phyloP scores from a whole-genome alignment of 2,113 vertebrate genomes.

The Halcyon malimbica region DNA sequence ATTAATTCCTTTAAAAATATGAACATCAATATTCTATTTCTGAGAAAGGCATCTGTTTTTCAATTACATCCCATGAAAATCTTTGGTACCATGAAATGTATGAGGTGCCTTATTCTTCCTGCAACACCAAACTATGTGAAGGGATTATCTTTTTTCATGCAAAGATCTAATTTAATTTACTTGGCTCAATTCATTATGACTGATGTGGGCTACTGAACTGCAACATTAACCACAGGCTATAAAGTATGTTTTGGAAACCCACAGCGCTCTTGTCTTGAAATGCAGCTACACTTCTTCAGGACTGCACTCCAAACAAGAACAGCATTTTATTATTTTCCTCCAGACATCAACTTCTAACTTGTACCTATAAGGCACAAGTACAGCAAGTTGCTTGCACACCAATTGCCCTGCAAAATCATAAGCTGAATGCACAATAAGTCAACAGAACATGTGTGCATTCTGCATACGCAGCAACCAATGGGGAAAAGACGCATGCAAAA shows the following conservation, averaged over 20 bases:
- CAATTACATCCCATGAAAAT: conserved; percentile 37
- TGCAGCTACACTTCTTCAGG: neutral
- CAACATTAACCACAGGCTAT: neutral
- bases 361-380: neutral
- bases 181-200: conserved; percentile 40
- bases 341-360: neutral
- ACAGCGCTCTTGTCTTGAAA: neutral
- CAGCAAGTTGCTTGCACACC: neutral
- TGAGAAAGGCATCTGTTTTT: conserved; percentile 53
- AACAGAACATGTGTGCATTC: neutral
- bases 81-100: conserved; percentile 46
- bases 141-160: conserved; percentile 44
- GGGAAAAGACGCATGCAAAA: neutral
- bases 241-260: neutral
- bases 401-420: neutral
- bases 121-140: neutral
- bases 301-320: neutral
- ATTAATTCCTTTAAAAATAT: conserved; percentile 69
- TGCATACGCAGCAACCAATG: neutral
- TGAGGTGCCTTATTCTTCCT: neutral
- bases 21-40: conserved; percentile 71
- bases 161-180: conserved; percentile 63
- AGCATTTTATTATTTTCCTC: neutral
- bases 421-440: neutral
- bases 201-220: neutral